Base-by-base conservation (phyloP, 2,113 vertebrate species). In the Megatriorchis doriae region DNA sequence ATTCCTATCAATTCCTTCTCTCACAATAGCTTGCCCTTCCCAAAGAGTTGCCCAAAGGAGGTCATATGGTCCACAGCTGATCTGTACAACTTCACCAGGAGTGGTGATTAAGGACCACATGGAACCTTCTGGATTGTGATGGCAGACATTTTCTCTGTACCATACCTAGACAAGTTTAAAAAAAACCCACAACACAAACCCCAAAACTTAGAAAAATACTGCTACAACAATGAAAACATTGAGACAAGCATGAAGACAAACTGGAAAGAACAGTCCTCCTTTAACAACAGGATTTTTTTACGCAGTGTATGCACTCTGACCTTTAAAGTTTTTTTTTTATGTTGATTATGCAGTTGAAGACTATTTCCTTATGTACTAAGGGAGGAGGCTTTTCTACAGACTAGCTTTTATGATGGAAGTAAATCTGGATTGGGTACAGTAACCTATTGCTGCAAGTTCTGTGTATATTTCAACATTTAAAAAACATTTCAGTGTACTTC, bases 21-120 rank as follows among this genome's bases (percentile, higher is more conserved):
- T 98, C 92, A 99, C 99, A 66, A 99, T 98, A 61, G 99, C 98
- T 92, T 99, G 99, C 13, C 99, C 99, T 96, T 99, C 99, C 99
- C 99, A 99, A 61, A 99, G 98, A 36, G 99, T 99, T 16, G 98
- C 99, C 99, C 99, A 99, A 12, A 99, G 96, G 81, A 99, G 98
- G 81, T 99, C 99, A 50, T 98, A 98, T 0, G 99, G 99, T 12
- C 99, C 99, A 85, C 99, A 99, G 97, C 99, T 99, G 96, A 99
- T 98, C 98, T 99, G 99, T 27, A 99, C 98, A n/a, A 98, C 99
- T 96, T 99, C 99, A 48, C 98, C 99, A 2, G 99, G 99, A 43
- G 98, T 98, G 32, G 95, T 47, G 47, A 99, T 90, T 77, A 99
- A 98, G 61, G 98, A 98, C 99, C 99, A 99, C 0, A 36, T 77